A percentile compares a stretch with the other conserved stretches of the same genome.
phyloP scores from a whole-genome alignment of 2,797 vertebrate species.

The Apodemus agrarius region DNA sequence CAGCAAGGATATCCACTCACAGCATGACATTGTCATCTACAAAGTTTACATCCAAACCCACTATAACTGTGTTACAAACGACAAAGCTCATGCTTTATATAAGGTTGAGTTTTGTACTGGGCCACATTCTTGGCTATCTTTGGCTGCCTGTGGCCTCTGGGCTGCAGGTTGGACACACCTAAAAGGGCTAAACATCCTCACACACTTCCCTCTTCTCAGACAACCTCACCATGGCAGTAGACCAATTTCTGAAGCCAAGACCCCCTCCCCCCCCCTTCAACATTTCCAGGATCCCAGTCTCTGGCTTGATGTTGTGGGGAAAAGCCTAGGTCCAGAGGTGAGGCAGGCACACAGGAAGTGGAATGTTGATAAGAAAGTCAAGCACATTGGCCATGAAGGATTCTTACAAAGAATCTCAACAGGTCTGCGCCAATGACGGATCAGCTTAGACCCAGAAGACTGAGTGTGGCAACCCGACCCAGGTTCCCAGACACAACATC shows the following conservation, averaged over 20 bases:
- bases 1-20: not conserved
- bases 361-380: constrained; percentile 16
- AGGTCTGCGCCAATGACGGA: not conserved
- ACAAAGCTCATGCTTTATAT: not conserved
- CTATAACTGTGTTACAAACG: not conserved
- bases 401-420: constrained; percentile 10
- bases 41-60: not conserved
- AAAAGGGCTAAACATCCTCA: not conserved
- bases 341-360: not conserved
- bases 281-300: not conserved
- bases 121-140: not conserved
- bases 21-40: not conserved
- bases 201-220: not conserved
- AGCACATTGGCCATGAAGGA: not conserved
- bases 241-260: not conserved
- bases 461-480: not conserved
- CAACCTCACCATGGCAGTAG: not conserved
- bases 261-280: accelerated
- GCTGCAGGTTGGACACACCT: not conserved
- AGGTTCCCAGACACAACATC: not conserved
- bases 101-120: not conserved
- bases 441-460: not conserved
- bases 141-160: not conserved
- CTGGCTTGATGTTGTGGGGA: not conserved
- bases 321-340: not conserved